Conservation (phyloP, 92 coral and sea anemone genomes). For the Parazoanthus atlanticus region DNA sequence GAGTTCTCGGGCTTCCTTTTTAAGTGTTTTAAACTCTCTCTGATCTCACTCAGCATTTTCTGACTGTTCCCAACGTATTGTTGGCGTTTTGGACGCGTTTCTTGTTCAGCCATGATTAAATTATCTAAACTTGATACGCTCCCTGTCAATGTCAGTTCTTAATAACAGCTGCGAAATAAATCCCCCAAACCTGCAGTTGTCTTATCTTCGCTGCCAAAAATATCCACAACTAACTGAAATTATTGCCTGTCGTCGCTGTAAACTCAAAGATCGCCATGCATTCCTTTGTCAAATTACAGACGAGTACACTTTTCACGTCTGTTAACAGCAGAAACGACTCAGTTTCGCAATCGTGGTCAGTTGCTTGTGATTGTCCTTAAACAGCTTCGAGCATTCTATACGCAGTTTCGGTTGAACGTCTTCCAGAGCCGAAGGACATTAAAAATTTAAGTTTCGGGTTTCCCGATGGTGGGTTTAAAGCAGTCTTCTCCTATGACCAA, state of each 20-base stretch:
- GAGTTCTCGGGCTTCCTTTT: slow-evolving; percentile 70
- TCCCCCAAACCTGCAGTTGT: background rate
- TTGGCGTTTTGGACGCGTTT: slow-evolving; percentile 51
- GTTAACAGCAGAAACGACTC: slow-evolving; percentile 38
- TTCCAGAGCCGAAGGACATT: slow-evolving; percentile 13
- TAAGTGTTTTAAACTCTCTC: slow-evolving; percentile 86
- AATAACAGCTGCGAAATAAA: background rate
- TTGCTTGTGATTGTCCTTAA: slow-evolving; percentile 15
- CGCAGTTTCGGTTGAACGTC: slow-evolving; percentile 5
- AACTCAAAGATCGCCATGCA: slow-evolving; percentile 23
- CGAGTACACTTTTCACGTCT: slow-evolving; percentile 43
- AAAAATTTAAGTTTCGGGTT: slow-evolving; percentile 34
- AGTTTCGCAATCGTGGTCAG: slow-evolving; percentile 25
- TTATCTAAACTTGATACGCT: slow-evolving; percentile 17
- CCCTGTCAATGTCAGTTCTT: slow-evolving; percentile 15
- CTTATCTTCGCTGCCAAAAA: slow-evolving; percentile 1
- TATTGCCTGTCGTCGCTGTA: slow-evolving; percentile 16
- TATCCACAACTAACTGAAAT: slow-evolving; percentile 27
- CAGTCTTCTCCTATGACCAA: slow-evolving; percentile 38
- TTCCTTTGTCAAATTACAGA: slow-evolving; percentile 35
- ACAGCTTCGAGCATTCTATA: slow-evolving; percentile 10
- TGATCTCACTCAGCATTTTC: slow-evolving; percentile 87
- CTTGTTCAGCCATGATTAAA: slow-evolving; percentile 48
- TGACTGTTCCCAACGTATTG: slow-evolving; percentile 84
- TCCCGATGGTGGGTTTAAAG: slow-evolving; percentile 36